phyloP scores from a whole-genome alignment of 1,140 invertebrate species.

The Sitophilus oryzae region DNA sequence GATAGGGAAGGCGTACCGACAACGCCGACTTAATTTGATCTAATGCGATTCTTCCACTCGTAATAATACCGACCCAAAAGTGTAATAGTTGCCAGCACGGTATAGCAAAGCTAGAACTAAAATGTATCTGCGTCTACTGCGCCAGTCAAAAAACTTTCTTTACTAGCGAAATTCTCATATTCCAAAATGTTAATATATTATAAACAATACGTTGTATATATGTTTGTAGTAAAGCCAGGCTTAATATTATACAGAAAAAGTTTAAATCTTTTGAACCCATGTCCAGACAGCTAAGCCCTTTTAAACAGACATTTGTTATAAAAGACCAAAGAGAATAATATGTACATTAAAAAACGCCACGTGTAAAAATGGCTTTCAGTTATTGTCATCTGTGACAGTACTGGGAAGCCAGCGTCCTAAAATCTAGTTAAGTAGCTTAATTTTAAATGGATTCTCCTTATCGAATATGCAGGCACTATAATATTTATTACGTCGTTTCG shows the following conservation, averaged over 20 bases:
- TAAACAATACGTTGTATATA: no score
- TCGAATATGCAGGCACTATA: constrained; percentile 6
- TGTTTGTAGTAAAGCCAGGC: no score
- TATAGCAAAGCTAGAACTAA: no score
- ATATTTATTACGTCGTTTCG: constrained; percentile 3
- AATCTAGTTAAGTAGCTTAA: constrained; percentile 35
- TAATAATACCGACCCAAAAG: no score
- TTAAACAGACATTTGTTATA: constrained; percentile 18
- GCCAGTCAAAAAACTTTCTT: no score
- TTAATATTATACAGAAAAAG: not conserved
- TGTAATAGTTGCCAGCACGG: no score
- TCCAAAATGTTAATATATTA: no score
- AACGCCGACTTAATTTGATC: no score
- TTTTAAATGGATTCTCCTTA: constrained; percentile 7
- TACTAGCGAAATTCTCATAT: no score
- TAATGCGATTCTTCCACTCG: no score
- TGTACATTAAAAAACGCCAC: constrained; percentile 23
- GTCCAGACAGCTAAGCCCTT: constrained; percentile 14
- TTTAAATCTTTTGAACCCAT: not conserved
- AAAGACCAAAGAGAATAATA: constrained; percentile 12
- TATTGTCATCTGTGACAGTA: constrained; percentile 34
- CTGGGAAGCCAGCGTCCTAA: constrained; percentile 18
- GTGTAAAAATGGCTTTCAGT: constrained; percentile 23
- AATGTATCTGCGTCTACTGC: no score
- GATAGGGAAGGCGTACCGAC: no score